Base-by-base conservation (phyloP, 1,140 invertebrate genomes). In the Papilio machaon region DNA sequence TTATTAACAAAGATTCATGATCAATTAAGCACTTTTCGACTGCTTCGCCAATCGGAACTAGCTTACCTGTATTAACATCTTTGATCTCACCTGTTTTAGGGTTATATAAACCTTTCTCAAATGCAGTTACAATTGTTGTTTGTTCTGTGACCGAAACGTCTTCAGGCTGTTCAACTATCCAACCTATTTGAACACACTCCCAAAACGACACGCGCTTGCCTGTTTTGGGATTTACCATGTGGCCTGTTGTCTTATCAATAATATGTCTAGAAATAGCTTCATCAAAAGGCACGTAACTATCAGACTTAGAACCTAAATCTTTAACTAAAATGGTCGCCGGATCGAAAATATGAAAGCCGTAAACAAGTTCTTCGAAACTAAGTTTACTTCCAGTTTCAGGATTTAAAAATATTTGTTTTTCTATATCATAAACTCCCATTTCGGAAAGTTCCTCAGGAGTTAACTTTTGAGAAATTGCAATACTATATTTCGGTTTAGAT, bases 201-300 rank as follows among this genome's bases (percentile, higher is more conserved):
- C 98, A 97, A 92, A 99, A 98, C 7, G 97, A 96, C 60, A 98
- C 96, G 76, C 96, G 96, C 89, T 97, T 96, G 10, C 98, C 97
- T 35, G 96, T 97, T 91, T 97, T 97, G 11, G 97, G 96, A 95
- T 99, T 97, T 6, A 98, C 96, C 96, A 98, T 97, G 85, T 97
- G 96, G 10, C 98, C 98, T 1, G 96, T 96, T 81, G 96, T 96
- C 89, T 96, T 96, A 92, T 98, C 97, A 76, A 99, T 95, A 23
- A 98, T 90, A 2, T 96, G 96, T 83, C 95, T 95, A 77, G 96
- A 95, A 30, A 99, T 95, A 7, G 98, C 98, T 89, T 97, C 96
- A 80, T 96, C 94, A n/a, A 98, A 92, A 3, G 97, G 94, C 73
- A 98, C 95, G 87, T 96, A 97, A 86, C 95, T 95, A 35, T 96